These are phyloP conservation scores for Valencia hispanica DNA, from an alignment of 2,797 vertebrate species.

Conservation along the genomic window DNA sequence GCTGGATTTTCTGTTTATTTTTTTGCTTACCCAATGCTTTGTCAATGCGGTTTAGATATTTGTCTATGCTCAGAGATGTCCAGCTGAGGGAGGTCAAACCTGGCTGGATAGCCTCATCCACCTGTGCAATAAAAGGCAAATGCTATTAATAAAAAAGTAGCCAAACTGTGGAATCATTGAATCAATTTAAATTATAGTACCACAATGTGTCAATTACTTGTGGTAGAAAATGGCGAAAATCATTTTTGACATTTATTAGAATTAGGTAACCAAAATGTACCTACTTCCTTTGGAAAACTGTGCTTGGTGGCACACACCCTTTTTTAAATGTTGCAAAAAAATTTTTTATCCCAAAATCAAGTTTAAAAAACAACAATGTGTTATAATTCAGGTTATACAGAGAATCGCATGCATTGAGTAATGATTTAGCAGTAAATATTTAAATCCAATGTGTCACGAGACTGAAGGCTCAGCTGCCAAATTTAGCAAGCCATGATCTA, in stretches of 20 bases:
- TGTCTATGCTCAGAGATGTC: constrained; percentile 91
- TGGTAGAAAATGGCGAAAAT: not conserved
- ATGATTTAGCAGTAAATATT: not conserved
- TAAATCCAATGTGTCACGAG: not conserved
- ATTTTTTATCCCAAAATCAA: not conserved
- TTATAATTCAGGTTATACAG: not conserved
- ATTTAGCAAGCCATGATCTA: not conserved
- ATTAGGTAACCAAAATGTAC: not conserved
- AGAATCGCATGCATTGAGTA: not conserved
- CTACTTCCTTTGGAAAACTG: not conserved
- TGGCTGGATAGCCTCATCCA: constrained; percentile 88
- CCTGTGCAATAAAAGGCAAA: constrained; percentile 55
- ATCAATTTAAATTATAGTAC: not conserved
- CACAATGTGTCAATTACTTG: not conserved
- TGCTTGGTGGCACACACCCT: not conserved
- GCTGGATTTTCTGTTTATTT: not conserved
- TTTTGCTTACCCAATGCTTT: constrained; percentile 84
- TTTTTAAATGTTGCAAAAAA: not conserved
- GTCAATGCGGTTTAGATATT: constrained; percentile 82
- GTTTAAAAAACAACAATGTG: not conserved
- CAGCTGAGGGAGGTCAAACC: constrained; percentile 89
- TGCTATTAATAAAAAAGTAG: not conserved
- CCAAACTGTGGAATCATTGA: not conserved
- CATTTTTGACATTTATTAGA: not conserved
- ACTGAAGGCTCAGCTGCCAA: not conserved